phyloP scores from a whole-genome alignment of 1,140 invertebrate species.

The Phymorhynchus buccinoides region DNA sequence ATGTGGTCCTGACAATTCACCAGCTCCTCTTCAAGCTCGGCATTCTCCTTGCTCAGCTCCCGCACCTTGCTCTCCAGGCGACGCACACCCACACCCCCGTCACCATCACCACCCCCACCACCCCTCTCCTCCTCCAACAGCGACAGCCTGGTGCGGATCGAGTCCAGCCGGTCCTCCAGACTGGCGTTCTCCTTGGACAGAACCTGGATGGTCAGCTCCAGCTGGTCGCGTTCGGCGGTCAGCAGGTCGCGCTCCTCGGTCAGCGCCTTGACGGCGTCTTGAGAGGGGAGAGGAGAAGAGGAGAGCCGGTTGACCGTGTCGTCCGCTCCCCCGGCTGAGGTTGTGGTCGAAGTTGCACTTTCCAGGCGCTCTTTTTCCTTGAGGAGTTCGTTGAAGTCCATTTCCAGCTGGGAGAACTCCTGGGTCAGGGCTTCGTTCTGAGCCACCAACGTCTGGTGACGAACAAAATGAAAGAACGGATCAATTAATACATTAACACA shows the following conservation, averaged over 20 bases:
- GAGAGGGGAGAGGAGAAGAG: not conserved
- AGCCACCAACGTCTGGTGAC: constrained; percentile 39
- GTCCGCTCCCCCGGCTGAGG: constrained; percentile 29
- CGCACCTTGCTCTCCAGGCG: constrained; percentile 45
- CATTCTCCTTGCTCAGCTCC: constrained; percentile 50
- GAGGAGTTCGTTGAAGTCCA: constrained; percentile 63
- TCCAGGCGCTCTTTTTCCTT: constrained; percentile 65
- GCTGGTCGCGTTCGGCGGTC: constrained; percentile 58
- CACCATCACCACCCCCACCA: constrained; percentile 28
- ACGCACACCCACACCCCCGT: constrained; percentile 33
- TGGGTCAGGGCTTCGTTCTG: constrained; percentile 62
- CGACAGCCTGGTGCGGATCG: constrained; percentile 34
- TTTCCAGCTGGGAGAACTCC: constrained; percentile 58
- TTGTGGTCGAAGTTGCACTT: too few species aligned
- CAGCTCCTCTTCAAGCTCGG: constrained; percentile 40
- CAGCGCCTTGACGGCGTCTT: constrained; percentile 46
- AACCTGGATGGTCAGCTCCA: constrained; percentile 60
- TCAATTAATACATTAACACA: too few species aligned
- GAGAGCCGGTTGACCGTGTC: constrained; percentile 42
- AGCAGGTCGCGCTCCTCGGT: constrained; percentile 57
- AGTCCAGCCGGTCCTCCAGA: constrained; percentile 53
- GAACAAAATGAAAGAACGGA: not conserved
- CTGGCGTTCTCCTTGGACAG: constrained; percentile 61
- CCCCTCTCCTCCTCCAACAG: too few species aligned
- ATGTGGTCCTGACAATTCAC: constrained; percentile 39